A percentile compares a stretch with the other conserved stretches of the same genome.
Conservation (phyloP, 2,888 invertebrate genomes). For the Euplexia lucipara region DNA sequence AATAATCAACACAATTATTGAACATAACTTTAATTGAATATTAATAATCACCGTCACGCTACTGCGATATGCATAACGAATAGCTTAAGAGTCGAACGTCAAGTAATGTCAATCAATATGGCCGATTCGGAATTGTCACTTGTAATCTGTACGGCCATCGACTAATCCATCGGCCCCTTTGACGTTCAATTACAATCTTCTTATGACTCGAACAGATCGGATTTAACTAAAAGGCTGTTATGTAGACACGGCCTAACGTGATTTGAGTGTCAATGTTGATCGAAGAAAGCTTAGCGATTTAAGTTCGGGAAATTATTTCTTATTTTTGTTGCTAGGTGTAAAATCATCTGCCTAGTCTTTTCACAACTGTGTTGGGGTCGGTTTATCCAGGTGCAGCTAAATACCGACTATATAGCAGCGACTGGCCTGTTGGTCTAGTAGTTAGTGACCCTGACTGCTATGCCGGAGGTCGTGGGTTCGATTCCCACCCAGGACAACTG, state of each 20-base stretch:
- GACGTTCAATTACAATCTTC: conserved; percentile 86
- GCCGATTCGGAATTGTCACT: conserved; percentile 81
- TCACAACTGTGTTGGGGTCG: no score
- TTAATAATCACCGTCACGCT: conserved; percentile 78
- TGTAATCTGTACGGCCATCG: conserved; percentile 69
- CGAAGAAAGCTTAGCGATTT: conserved; percentile 57
- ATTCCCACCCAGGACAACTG: no score
- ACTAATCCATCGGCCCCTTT: conserved; percentile 82
- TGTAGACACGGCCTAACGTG: conserved; percentile 82
- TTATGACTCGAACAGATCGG: conserved; percentile 81
- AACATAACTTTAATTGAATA: conserved; percentile 66
- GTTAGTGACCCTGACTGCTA: no score
- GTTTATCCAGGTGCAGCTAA: no score
- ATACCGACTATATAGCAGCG: no score
- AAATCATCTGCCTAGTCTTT: no score
- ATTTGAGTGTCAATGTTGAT: conserved; percentile 73
- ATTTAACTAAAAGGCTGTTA: conserved; percentile 87
- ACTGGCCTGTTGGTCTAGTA: no score
- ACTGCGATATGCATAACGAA: conserved; percentile 70
- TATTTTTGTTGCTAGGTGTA: conserved; percentile 8
- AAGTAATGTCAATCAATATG: conserved; percentile 77
- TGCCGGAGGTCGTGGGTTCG: no score
- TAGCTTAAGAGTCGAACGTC: conserved; percentile 71
- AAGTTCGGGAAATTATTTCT: conserved; percentile 40
- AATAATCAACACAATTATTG: conserved; percentile 58